Base-by-base conservation (phyloP, 2,113 vertebrate species). In the Oryzias celebensis region DNA sequence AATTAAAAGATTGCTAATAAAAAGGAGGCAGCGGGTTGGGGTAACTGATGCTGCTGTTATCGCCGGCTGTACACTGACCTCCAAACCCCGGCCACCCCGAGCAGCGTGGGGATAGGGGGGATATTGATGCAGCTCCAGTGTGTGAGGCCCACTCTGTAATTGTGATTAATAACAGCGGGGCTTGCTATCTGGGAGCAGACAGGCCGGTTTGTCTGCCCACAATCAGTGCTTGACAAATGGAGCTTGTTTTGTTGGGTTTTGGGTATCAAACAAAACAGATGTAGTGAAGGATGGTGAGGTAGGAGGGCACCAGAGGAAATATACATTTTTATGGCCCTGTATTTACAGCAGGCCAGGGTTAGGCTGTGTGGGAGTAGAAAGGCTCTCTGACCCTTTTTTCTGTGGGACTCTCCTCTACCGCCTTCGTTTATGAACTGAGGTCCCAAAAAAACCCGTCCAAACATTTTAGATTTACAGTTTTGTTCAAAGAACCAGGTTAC, bases 111-210 rank as follows among this genome's bases (percentile, higher is more conserved):
- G 59, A 81, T 85, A 52, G 88, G 80, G 89, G 26, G 90, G 92
- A 89, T 94, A 93, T 92, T 92, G 91, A 91, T 94, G 92, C 79
- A 86, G 88, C 93, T 92, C 92, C 90, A 81, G 86, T 85, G 91
- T 77, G 87, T 90, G 78, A 83, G 89, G 90, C 93, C 93, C 90
- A 89, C 89, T 94, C 88, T 95, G 92, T 98, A 98, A 98, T 98
- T 98, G 94, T 99, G 96, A 99, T 98, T 98, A 97, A 98, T 99
- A 96, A 94, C 90, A 81, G 93, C 88, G 92, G 91, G 91, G 90
- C 92, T 93, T 80, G 78, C 93, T 98, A 96, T 98, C 95, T 95
- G 88, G 93, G 93, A 91, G 89, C 92, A 93, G 93, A 94, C 95
- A 95, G 94, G 78, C 94, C 93, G 90, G 92, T 95, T 95, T 96